phyloP scores from a whole-genome alignment of 2,113 vertebrate genomes.

The Dunckerocampus dactyliophorus region DNA sequence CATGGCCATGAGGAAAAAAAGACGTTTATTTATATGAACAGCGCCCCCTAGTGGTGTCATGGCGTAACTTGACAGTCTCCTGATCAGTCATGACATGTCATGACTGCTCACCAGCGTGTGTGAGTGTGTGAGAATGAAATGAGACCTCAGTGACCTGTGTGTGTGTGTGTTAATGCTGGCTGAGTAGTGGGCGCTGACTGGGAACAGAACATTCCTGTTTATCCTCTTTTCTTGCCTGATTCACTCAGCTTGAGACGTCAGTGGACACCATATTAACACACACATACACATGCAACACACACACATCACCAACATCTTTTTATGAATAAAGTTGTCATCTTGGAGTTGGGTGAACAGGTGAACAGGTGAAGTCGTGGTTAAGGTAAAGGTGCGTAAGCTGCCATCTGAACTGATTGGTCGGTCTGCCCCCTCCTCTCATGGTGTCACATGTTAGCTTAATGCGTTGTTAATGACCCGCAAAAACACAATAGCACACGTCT shows the following conservation, averaged over 20 bases:
- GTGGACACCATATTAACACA: slow-evolving; percentile 10
- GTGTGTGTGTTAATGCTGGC: slow-evolving; percentile 1
- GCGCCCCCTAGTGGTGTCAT: too few species aligned
- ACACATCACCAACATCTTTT: too few species aligned
- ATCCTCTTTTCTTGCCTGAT: slow-evolving; percentile 13
- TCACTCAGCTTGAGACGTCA: slow-evolving; percentile 18
- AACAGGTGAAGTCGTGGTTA: neutral
- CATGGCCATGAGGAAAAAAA: too few species aligned
- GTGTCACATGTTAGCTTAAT: slow-evolving; percentile 23
- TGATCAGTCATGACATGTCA: too few species aligned
- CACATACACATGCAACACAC: neutral
- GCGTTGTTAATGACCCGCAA: slow-evolving; percentile 80
- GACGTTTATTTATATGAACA: too few species aligned
- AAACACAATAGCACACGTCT: slow-evolving; percentile 75
- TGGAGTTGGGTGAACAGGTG: neutral
- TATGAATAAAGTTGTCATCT: neutral
- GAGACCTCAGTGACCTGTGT: neutral
- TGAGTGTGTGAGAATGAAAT: neutral
- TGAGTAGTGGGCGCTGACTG: slow-evolving; percentile 1
- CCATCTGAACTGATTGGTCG: neutral
- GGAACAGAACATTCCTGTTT: slow-evolving; percentile 43
- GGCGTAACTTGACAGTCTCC: too few species aligned
- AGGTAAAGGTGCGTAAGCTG: neutral
- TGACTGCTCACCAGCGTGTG: neutral
- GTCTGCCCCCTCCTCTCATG: neutral